Evolutionary conservation across 2,888 invertebrate species (phyloP).

Genomic region (Erebia ligea): DNA sequence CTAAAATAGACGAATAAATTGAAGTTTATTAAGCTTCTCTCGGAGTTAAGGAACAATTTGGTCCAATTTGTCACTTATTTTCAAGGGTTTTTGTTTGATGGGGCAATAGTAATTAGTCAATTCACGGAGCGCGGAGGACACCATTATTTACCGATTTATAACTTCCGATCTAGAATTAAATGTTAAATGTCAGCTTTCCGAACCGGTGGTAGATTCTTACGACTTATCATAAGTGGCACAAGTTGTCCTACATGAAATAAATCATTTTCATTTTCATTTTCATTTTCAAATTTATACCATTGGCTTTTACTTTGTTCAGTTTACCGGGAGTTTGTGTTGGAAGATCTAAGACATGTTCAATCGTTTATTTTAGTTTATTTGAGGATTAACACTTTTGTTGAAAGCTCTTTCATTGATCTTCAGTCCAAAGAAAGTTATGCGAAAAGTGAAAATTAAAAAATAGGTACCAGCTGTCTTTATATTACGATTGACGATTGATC

Average conservation of each 20-base stretch:
- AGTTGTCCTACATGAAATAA: too few relatives aligned
- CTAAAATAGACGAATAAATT: constrained; percentile 26
- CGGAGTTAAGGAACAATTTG: constrained; percentile 46
- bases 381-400: not conserved
- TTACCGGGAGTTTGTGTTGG: not conserved
- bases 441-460: too few relatives aligned
- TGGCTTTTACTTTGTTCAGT: constrained; percentile 12
- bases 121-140: constrained; percentile 52
- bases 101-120: constrained; percentile 67
- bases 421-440: not conserved
- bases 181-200: too few relatives aligned
- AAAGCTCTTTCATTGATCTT: not conserved
- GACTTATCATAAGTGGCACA: too few relatives aligned
- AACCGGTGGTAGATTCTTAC: too few relatives aligned
- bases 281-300: constrained; percentile 17
- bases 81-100: constrained; percentile 61
- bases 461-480: too few relatives aligned
- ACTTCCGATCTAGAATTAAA: constrained; percentile 47
- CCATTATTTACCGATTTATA: constrained; percentile 55
- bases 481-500: too few relatives aligned
- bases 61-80: constrained; percentile 56
- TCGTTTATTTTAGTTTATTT: not conserved
- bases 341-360: constrained; percentile 1
- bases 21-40: constrained; percentile 27
- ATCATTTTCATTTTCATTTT: too few relatives aligned